Evolutionary conservation across 2,888 invertebrate genomes (phyloP), one percentile per base, ranked within the genome.

Genomic region (Artemia sp.): DNA sequence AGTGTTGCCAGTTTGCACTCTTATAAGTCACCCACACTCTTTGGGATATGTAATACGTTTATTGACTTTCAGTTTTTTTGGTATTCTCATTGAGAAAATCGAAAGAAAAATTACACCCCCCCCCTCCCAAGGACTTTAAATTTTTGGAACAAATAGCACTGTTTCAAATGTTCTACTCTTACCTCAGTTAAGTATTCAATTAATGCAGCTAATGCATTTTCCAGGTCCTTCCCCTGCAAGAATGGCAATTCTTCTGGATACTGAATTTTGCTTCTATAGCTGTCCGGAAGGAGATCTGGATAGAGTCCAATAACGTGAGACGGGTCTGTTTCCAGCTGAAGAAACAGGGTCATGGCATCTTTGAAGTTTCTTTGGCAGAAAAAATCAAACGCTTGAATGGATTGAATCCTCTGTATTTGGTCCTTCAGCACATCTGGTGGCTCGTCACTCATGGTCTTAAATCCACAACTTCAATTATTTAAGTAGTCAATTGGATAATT

Each of bases 251-350:
- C 76, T 69, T 81, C 81, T 0, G 83, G 81, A 73, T 84, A 84
- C 68, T 80, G 81, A 70, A 84, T 80, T 71, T 79, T 78, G 68
- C 79, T 79, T 12, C 81, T 76, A 74, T 78, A 81, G 68, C 82
- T 81, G 68, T 81, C 80, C 3, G 86, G 86, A 68, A 90, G 83
- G 68, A 98, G 80, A 77, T 92, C 90, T 0, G 97, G 96, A 79
- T 92, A 96, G 51, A 98, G 81, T 72, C 92, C 86, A 72, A 98
- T 95, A 11, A 98, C 96, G 77, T 94, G 90, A 67, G 91, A 89
- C 0, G 96, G 94, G 80, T 97, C 95, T 7, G 92, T 94, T 74
- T 88, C 88, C 0, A 96, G 82, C 77, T 90, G 88, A 7, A 87
- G 81, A 78, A 97, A 97, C 76, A 94, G 87, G 70, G 86, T 85